Evolutionary conservation across 2,797 vertebrate species (phyloP), one percentile per base, ranked within the genome.

Genomic region (Semotilus atromaculatus): DNA sequence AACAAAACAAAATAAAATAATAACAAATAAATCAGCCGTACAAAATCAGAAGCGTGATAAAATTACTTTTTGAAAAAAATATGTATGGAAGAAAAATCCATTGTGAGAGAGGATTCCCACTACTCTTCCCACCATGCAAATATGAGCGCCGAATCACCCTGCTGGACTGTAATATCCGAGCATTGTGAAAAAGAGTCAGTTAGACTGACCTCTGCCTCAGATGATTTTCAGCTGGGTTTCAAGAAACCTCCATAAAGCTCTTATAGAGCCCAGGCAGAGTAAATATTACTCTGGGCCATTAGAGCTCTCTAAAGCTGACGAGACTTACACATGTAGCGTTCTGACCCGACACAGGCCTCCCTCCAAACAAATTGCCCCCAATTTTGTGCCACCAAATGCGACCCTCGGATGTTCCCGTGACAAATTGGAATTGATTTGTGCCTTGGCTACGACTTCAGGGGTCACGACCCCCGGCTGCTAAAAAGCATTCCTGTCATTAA

Each of bases 401-500:
- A 93, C 90, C 90, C 86, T 79, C 45, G 88, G 87, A 94, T 90
- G 91, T 91, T 85, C 88, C 87, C 19, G 89, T 88, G 89, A 92
- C 92, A 94, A 94, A 95, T 93, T 94, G 92, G 89, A 94, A 94
- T 94, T 94, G 93, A 95, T 94, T 91, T 90, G 89, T 87, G 89
- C 88, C 88, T 90, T 88, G 89, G 91, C 91, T 87, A 91, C 90
- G 93, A 91, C 88, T 90, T 93, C 90, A 92, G 86, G 86, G 93
- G 92, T 90, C 91, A 86, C 80, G 92, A 93, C 93, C 93, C 87
- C 79, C 64, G 36, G 83, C 89, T 90, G 90, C 90, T 93, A 89
- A 88, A 88, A 91, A 90, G 89, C 90, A 86, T 93, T 90, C 89
- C 90, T 86, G 71, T 70, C 53, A 72, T 93, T 93, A 93, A 90